Evolutionary conservation across 1,140 invertebrate genomes (phyloP), one percentile per base, ranked within the genome.

Genomic region (Aphidius gifuensis): DNA sequence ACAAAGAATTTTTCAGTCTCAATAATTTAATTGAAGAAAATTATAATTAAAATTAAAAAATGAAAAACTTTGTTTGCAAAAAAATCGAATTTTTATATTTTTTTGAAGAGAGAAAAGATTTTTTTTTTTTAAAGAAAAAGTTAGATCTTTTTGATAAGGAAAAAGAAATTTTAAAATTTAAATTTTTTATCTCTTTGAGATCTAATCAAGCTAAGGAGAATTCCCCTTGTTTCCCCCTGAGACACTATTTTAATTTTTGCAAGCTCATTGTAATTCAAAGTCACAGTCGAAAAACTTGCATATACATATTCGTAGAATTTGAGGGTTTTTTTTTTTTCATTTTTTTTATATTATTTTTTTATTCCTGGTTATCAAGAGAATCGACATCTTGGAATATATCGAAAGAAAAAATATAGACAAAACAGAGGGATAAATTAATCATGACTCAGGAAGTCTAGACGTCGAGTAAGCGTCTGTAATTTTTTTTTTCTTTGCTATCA

Each of bases 241-340:
- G 32, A 40, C 39, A 54, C 47, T 6, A 42, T 55, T 55, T 55
- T 55, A 4, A 44, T 59, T 23, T 39, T 59, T 21, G 58, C 32
- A 45, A 39, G 45, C 58, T 59, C 47, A 59, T 59, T 59, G 58
- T 59, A 47, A 59, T 59, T 59, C 58, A 59, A 59, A 59, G 45
- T 46, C 58, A n/a, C 9, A 59, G 58, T 39, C 47, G 38, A 53
- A 7, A 16, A 59, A 45, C 58, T 45, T 45, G 45, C 48, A 49
- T 39, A 59, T 50, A 59, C 58, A 59, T 48, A 48, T 59, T 46
- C 58, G 48, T 59, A 48, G 48, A 59, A 59, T 32, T 32, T 32
- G 23, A 32, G 23, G 45, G 39, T 50, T 55, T 55, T 39, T 55
- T 39, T 55, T 16, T 53, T 39, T 53, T 53, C n/a, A 39, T 53